A percentile compares a stretch with the other conserved stretches of the same genome.
These are phyloP conservation scores for Atractosteus spatula DNA, from an alignment of 2,113 vertebrate genomes.

Conservation along the genomic window DNA sequence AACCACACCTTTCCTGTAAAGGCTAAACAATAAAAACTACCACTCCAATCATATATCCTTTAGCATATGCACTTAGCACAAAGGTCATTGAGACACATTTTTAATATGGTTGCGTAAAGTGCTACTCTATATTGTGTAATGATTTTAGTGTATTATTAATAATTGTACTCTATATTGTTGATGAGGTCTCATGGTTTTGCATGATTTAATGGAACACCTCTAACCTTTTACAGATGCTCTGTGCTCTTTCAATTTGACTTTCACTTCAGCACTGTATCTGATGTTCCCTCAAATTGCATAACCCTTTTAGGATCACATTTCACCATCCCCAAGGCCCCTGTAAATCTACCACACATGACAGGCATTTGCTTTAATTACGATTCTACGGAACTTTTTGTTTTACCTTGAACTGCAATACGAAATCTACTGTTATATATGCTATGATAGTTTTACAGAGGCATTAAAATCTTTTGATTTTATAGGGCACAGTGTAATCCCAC, in stretches of 20 bases:
- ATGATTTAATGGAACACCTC: constrained; percentile 4
- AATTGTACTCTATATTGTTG: constrained; percentile 20
- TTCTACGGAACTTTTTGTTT: not conserved
- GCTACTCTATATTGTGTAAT: constrained; percentile 30
- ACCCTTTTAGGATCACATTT: not conserved
- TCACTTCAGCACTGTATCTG: not conserved
- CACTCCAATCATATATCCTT: constrained; percentile 11
- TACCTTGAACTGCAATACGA: too few species aligned
- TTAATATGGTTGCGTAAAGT: constrained; percentile 23
- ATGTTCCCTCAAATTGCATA: not conserved
- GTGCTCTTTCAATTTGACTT: not conserved
- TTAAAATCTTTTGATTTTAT: too few species aligned
- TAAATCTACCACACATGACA: not conserved
- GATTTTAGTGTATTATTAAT: constrained; percentile 36
- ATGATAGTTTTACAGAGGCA: too few species aligned
- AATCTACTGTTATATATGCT: too few species aligned
- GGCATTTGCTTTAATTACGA: not conserved
- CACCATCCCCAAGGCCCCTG: not conserved
- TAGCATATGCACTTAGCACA: constrained; percentile 5
- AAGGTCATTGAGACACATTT: constrained; percentile 35
- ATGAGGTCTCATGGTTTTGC: constrained; percentile 12
- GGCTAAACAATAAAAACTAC: not conserved
- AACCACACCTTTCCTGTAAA: not conserved
- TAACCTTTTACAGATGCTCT: not conserved
- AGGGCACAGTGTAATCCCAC: too few species aligned